A percentile compares a stretch with the other conserved stretches of the same genome.
Evolutionary conservation across 2,888 invertebrate genomes (phyloP).

Genomic region (Lasioglossum lativentre): DNA sequence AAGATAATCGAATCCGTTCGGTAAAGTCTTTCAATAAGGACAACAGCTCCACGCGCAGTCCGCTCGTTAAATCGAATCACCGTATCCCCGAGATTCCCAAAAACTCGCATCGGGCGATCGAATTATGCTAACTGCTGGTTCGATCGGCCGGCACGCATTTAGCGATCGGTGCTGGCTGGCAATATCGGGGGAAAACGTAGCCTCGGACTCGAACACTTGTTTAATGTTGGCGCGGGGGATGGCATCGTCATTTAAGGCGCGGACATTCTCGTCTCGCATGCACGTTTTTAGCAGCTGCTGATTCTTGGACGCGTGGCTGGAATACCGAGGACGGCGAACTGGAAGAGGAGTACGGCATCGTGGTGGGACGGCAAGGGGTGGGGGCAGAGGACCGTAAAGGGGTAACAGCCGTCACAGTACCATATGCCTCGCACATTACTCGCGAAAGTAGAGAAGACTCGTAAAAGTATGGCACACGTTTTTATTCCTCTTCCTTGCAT

Average conservation of each 20-base stretch:
- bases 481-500: slow-evolving; percentile 61
- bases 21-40: slow-evolving; percentile 12
- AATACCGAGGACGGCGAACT: slow-evolving; percentile 59
- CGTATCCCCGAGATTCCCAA: slow-evolving; percentile 6
- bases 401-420: slow-evolving; percentile 70
- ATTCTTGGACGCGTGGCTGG: slow-evolving; percentile 72
- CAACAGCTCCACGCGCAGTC: neutral
- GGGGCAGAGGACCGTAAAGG: slow-evolving; percentile 62
- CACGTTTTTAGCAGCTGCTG: slow-evolving; percentile 74
- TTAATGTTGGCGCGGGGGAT: slow-evolving; percentile 34
- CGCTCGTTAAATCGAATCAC: slow-evolving; percentile 41
- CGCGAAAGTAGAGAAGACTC: slow-evolving; percentile 66
- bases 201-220: slow-evolving; percentile 31
- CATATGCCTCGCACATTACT: slow-evolving; percentile 76
- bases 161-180: neutral
- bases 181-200: slow-evolving; percentile 15
- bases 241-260: slow-evolving; percentile 21
- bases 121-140: slow-evolving; percentile 46
- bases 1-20: neutral
- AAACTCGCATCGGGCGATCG: slow-evolving; percentile 35
- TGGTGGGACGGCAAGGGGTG: neutral
- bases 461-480: slow-evolving; percentile 73
- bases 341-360: slow-evolving; percentile 37
- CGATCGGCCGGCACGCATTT: slow-evolving; percentile 27
- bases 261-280: slow-evolving; percentile 63